Conservation (phyloP, 2,797 vertebrate genomes). For the Rhinoraja longicauda region DNA sequence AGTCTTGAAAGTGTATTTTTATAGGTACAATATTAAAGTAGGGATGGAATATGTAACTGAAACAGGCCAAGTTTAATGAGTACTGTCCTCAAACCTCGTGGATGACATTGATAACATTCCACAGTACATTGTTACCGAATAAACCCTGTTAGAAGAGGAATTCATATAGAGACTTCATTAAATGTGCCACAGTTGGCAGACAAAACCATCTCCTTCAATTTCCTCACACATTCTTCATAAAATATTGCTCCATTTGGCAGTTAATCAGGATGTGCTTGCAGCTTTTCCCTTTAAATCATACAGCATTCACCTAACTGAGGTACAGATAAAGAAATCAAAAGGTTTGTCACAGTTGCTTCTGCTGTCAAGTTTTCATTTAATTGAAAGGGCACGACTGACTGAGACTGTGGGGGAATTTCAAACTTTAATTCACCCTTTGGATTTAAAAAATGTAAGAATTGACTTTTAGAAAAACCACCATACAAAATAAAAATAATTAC, state of each 20-base stretch:
- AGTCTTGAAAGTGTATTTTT: background rate
- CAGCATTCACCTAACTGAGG: background rate
- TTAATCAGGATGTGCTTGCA: background rate
- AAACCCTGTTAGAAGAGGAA: background rate
- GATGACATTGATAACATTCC: background rate
- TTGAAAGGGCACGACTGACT: no score
- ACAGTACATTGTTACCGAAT: background rate
- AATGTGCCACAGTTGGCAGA: background rate
- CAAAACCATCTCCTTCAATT: background rate
- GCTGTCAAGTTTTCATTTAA: background rate
- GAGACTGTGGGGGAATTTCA: no score
- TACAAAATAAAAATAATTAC: conserved; percentile 25
- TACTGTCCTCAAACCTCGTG: background rate
- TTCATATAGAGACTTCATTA: background rate
- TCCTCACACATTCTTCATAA: background rate
- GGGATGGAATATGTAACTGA: background rate
- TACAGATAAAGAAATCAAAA: background rate
- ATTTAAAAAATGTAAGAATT: background rate
- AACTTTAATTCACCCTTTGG: background rate
- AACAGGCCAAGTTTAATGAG: background rate
- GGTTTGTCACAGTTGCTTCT: background rate
- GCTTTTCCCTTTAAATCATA: background rate
- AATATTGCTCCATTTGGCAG: background rate
- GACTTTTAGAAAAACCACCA: background rate
- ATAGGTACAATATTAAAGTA: background rate